Evolutionary conservation across 2,888 invertebrate species (phyloP).

Genomic region (Stratiomys singularior): DNA sequence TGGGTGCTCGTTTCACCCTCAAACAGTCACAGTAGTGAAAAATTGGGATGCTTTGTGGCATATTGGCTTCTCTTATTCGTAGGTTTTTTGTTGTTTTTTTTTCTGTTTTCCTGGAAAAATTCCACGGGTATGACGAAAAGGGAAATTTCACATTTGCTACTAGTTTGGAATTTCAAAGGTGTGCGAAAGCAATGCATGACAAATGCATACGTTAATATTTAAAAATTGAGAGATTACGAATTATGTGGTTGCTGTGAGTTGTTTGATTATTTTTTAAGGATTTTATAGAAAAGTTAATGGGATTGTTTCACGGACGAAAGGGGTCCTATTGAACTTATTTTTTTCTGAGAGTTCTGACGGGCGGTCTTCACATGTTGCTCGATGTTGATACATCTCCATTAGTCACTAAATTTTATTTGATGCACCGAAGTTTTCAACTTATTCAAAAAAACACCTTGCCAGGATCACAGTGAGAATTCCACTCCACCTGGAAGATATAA

Average conservation of each 20-base stretch:
- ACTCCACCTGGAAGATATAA: no score
- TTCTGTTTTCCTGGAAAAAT: neutral
- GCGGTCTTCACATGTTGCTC: neutral
- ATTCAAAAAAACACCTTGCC: no score
- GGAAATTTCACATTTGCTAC: neutral
- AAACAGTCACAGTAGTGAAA: neutral
- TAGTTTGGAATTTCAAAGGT: neutral
- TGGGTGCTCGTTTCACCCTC: neutral
- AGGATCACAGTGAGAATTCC: no score
- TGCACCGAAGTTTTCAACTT: no score
- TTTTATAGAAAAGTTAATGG: no score
- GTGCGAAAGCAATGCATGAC: neutral
- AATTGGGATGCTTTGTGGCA: conserved; percentile 20
- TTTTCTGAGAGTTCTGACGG: neutral
- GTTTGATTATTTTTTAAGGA: no score
- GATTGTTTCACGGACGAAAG: no score
- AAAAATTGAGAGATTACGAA: neutral
- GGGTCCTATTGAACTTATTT: neutral
- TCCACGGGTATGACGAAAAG: neutral
- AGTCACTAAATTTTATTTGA: no score
- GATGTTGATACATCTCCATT: neutral
- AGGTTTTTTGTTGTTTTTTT: no score
- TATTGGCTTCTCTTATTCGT: conserved; percentile 24
- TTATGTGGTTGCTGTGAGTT: no score
- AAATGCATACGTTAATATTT: neutral